Evolutionary conservation across 1,140 invertebrate species (phyloP).

Genomic region (Heliconius congener): DNA sequence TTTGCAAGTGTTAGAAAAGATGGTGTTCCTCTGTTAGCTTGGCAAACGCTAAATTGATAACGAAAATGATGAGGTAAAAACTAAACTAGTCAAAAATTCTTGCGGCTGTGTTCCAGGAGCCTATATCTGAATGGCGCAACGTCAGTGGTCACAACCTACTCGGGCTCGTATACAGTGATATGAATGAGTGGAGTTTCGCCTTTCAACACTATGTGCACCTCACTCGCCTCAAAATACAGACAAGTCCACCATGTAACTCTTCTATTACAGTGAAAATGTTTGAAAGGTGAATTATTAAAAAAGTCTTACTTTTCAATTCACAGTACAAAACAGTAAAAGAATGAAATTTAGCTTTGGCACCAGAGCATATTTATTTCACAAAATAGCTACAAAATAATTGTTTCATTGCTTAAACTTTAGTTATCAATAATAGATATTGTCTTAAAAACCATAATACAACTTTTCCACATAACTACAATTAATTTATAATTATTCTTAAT

Average conservation of each 20-base stretch:
- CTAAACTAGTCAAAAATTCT: neutral
- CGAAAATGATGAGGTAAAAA: no score
- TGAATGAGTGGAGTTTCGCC: conserved; percentile 88
- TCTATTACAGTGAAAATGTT: conserved; percentile 90
- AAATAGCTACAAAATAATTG: no score
- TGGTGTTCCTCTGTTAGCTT: no score
- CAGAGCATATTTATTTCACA: no score
- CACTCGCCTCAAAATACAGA: conserved; percentile 92
- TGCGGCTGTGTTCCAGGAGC: conserved; percentile 82
- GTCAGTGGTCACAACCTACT: conserved; percentile 91
- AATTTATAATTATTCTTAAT: no score
- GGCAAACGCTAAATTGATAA: no score
- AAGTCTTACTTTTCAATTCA: neutral
- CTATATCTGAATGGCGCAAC: conserved; percentile 92
- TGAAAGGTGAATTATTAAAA: conserved; percentile 84
- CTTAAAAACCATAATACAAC: no score
- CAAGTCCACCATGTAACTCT: conserved; percentile 79
- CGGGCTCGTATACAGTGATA: conserved; percentile 91
- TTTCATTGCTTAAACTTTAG: no score
- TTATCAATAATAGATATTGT: no score
- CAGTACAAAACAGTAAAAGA: neutral
- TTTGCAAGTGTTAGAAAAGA: neutral
- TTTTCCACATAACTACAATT: no score
- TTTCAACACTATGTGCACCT: conserved; percentile 96
- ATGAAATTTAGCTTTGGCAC: neutral